Conservation (phyloP, 2,113 vertebrate species). For the Microcebus griseorufus region DNA sequence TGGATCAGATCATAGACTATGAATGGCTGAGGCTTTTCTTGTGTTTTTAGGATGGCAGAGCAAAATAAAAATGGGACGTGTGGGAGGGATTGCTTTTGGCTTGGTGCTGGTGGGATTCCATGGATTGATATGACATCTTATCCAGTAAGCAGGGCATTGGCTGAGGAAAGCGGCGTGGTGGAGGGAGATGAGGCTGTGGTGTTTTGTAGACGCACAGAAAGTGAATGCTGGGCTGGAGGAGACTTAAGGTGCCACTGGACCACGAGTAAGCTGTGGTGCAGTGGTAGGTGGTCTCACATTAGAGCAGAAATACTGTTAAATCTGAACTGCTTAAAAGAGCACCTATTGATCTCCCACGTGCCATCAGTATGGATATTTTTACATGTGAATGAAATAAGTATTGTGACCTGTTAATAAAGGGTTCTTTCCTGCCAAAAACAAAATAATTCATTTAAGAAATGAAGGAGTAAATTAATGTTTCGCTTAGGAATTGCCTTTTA, state of each 20-base stretch:
- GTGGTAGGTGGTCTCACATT: fast-evolving
- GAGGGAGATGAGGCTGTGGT: not conserved
- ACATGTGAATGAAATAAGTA: not conserved
- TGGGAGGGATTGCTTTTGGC: not conserved
- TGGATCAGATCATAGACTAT: not conserved
- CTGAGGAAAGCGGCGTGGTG: not conserved
- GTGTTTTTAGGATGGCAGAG: not conserved
- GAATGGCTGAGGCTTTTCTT: not conserved
- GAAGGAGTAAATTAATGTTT: not conserved
- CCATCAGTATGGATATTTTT: not conserved
- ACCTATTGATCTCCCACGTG: not conserved
- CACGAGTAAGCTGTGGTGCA: too few relatives aligned
- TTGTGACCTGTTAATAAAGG: not conserved
- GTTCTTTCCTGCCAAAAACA: not conserved
- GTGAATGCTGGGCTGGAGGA: not conserved
- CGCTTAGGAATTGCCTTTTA: not conserved
- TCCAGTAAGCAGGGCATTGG: fast-evolving
- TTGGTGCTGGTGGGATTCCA: not conserved
- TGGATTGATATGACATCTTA: fast-evolving
- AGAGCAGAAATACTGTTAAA: fast-evolving
- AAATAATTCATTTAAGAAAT: not conserved
- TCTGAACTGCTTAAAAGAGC: not conserved
- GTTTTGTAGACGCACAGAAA: not conserved
- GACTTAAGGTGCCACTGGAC: not conserved
- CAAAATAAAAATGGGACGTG: not conserved